Evolutionary conservation across 1,140 invertebrate genomes (phyloP), one percentile per base, ranked within the genome.

Genomic region (Hyles vespertilio): DNA sequence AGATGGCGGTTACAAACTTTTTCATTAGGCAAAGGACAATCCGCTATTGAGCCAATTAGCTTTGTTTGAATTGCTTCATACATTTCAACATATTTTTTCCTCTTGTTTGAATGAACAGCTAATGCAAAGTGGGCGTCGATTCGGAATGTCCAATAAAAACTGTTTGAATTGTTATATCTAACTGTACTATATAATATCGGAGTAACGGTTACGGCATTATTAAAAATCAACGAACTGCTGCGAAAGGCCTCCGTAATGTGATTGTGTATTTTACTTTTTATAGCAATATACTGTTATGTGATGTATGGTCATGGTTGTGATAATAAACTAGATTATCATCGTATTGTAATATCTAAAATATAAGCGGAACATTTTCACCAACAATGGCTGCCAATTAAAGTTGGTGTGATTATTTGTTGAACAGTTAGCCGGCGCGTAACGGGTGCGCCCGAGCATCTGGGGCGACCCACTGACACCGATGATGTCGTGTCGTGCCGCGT

Each of bases 381-480:
- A 74, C 61, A 74, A 69, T 71, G 59, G 53, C 51, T 59, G 46
- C 56, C 70, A 81, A 81, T 81, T 79, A 79, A 68, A 69, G 61
- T 56, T 50, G 72, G 59, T 49, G 66, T 70, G 72, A 70, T 72
- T 77, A 75, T 65, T 77, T 48, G 54, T 80, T 68, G 75, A 76
- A 85, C 84, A 78, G 81, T 87, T 87, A 86, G 69, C 47, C 65
- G 53, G 60, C 52, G 63, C 53, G 70, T 80, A 79, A 80, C 79
- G 79, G 76, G 69, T 40, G 44, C 69, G 67, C 69, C 53, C 59
- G 65, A 68, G 70, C 79, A 84, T 76, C 77, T 81, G 76, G 79
- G 74, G 67, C 77, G 77, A 50, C 80, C 79, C 70, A 84, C 77
- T 87, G 79, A 87, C 84, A 84, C 76, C 72, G 70, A 79, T 70